phyloP scores from a whole-genome alignment of 2,888 invertebrate species.

The Phyto melanocephala region DNA sequence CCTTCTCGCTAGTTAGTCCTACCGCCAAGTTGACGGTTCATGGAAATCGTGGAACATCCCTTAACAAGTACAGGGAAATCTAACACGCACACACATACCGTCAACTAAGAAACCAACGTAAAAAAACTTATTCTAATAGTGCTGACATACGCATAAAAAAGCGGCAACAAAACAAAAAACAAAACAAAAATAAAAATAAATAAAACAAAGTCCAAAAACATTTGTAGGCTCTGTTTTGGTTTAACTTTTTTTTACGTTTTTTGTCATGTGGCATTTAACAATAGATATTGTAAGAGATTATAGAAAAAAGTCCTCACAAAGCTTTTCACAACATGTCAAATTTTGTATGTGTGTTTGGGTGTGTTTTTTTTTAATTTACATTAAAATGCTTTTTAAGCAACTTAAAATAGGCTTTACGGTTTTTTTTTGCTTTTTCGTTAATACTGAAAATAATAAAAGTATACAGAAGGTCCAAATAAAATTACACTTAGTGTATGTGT shows the following conservation, averaged over 20 bases:
- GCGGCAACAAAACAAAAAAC: not conserved
- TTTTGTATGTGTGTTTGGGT: not conserved
- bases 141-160: slow-evolving; percentile 56
- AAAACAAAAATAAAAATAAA: slow-evolving; percentile 10
- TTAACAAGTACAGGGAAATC: slow-evolving; percentile 26
- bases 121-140: slow-evolving; percentile 26
- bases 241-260: slow-evolving; percentile 25
- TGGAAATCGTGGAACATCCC: slow-evolving; percentile 53
- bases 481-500: not conserved
- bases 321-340: slow-evolving; percentile 23
- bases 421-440: not conserved
- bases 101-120: not conserved
- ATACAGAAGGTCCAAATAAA: not conserved
- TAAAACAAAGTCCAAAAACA: slow-evolving; percentile 3
- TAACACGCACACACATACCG: not conserved
- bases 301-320: not conserved
- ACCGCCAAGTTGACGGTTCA: not conserved
- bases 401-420: slow-evolving; percentile 50
- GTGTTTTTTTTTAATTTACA: slow-evolving; percentile 21
- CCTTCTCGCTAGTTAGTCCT: not conserved
- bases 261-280: slow-evolving; percentile 47
- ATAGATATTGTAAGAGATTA: slow-evolving; percentile 14
- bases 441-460: not conserved
- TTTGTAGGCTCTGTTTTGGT: slow-evolving; percentile 55
- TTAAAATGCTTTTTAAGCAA: slow-evolving; percentile 43